Conservation (phyloP, 1,140 invertebrate species). For the Dendrolimus kikuchii region DNA sequence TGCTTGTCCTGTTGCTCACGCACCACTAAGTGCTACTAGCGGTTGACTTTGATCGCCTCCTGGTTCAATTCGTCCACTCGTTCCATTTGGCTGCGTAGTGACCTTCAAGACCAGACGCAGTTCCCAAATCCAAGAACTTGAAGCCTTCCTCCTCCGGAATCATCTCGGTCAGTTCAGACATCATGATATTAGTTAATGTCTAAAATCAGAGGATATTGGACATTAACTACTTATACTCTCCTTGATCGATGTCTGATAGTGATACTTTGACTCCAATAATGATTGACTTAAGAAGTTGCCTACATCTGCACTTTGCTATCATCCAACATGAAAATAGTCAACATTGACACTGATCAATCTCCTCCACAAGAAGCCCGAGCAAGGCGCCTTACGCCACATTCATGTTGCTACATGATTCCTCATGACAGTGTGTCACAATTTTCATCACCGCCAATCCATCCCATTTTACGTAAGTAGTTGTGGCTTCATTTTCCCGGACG, state of each 20-base stretch:
- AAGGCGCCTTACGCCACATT: constrained; percentile 98
- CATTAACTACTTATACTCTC: constrained; percentile 96
- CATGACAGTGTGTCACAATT: constrained; percentile 99
- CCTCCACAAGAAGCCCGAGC: constrained; percentile 94
- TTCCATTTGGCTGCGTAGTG: constrained; percentile 93
- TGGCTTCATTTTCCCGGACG: constrained; percentile 76
- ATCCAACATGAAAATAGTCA: constrained; percentile 99
- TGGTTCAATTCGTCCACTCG: constrained; percentile 97
- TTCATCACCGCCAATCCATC: constrained; percentile 96
- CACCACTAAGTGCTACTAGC: constrained; percentile 92
- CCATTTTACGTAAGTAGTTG: constrained; percentile 85
- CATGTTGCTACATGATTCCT: constrained; percentile 94
- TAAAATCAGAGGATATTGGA: no score
- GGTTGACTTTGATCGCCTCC: constrained; percentile 97
- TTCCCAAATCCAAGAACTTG: constrained; percentile 94
- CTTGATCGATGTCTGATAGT: constrained; percentile 98
- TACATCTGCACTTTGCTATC: constrained; percentile 98
- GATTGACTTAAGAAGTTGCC: constrained; percentile 95
- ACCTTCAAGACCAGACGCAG: constrained; percentile 92
- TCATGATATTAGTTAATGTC: constrained; percentile 97
- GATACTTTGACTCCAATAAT: constrained; percentile 95
- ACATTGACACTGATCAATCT: constrained; percentile 96
- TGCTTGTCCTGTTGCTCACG: constrained; percentile 92
- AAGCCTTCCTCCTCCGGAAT: constrained; percentile 90
- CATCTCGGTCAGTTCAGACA: constrained; percentile 95